Evolutionary conservation across 2,888 invertebrate genomes (phyloP).

Genomic region (Heliconius sara): DNA sequence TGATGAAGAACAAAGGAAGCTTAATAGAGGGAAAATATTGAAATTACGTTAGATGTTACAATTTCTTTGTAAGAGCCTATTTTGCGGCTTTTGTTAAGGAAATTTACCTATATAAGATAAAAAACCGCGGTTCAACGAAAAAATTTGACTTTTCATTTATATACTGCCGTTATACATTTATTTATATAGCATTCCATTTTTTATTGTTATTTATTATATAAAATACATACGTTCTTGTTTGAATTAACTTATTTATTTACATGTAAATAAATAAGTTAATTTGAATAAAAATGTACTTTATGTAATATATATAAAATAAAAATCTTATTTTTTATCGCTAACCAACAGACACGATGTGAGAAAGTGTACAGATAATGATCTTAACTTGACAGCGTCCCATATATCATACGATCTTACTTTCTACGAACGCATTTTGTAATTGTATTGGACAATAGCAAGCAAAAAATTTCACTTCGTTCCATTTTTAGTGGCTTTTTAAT

Average conservation of each 20-base stretch:
- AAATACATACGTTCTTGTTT: no score
- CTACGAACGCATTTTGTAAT: slow-evolving; percentile 3
- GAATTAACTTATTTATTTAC: neutral
- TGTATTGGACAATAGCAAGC: slow-evolving; percentile 10
- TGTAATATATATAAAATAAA: neutral
- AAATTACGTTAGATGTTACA: slow-evolving; percentile 7
- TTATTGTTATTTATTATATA: no score
- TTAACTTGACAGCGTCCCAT: slow-evolving; percentile 22
- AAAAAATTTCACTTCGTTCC: slow-evolving; percentile 17
- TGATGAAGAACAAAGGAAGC: slow-evolving; percentile 10
- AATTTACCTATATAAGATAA: neutral
- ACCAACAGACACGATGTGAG: neutral
- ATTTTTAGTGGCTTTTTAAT: neutral
- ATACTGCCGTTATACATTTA: neutral
- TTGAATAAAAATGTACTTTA: neutral
- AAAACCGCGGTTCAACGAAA: neutral
- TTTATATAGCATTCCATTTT: neutral
- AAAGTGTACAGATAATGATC: slow-evolving; percentile 16
- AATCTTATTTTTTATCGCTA: neutral
- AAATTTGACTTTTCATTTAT: neutral
- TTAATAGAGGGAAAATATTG: slow-evolving; percentile 1
- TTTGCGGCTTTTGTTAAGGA: neutral
- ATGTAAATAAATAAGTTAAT: neutral
- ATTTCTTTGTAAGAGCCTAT: neutral
- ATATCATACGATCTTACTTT: slow-evolving; percentile 25